These are phyloP conservation scores for Holacanthella duospinosa DNA, from an alignment of 2,888 invertebrate genomes.

Conservation along the genomic window DNA sequence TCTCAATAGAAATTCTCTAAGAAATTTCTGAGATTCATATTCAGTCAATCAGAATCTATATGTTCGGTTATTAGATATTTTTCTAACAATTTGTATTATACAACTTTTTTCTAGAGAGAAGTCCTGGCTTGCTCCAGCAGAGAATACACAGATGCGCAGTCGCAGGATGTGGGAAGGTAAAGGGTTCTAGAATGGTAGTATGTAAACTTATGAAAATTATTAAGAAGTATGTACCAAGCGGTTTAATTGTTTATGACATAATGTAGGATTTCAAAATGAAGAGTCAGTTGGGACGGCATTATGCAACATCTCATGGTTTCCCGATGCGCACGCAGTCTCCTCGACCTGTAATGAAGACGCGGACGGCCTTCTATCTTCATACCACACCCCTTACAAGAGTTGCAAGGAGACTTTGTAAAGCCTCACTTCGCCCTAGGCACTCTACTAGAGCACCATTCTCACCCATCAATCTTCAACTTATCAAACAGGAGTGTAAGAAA, in stretches of 20 bases:
- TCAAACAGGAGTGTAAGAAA: constrained; percentile 70
- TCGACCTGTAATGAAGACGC: constrained; percentile 91
- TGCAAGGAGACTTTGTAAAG: constrained; percentile 73
- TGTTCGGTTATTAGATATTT: too few species aligned
- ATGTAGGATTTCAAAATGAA: constrained; percentile 81
- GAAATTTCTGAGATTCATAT: too few species aligned
- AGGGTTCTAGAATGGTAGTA: constrained; percentile 10
- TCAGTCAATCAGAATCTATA: too few species aligned
- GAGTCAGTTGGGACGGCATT: constrained; percentile 84
- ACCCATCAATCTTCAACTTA: constrained; percentile 51
- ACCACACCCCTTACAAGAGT: constrained; percentile 82
- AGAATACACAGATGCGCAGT: constrained; percentile 81
- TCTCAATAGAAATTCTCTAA: too few species aligned
- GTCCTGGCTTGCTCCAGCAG: constrained; percentile 43
- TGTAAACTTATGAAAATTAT: neutral
- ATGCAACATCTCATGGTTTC: constrained; percentile 78
- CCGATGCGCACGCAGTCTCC: constrained; percentile 65
- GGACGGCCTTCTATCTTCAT: constrained; percentile 89
- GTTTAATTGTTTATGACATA: constrained; percentile 15
- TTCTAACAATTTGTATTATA: too few species aligned
- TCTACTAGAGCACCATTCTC: constrained; percentile 75
- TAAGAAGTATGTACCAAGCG: neutral
- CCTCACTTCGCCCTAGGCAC: constrained; percentile 69
- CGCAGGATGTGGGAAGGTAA: constrained; percentile 73
- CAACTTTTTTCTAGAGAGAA: too few species aligned